These are phyloP conservation scores for Pseudoips prasinana DNA, from an alignment of 2,888 invertebrate genomes.

Conservation along the genomic window DNA sequence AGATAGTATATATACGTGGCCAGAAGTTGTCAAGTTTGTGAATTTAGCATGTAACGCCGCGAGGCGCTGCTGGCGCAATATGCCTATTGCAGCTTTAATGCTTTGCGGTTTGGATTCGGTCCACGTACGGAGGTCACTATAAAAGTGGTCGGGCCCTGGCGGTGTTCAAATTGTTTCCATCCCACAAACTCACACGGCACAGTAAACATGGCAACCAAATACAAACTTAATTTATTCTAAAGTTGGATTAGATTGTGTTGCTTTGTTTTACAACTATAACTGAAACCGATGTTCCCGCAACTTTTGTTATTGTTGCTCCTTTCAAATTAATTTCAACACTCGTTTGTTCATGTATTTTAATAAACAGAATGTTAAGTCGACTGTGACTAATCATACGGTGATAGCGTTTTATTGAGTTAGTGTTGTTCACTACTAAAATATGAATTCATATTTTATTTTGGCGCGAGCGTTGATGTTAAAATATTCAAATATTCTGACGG, in stretches of 20 bases:
- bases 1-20: slow-evolving; percentile 12
- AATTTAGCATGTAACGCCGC: slow-evolving; percentile 47
- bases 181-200: slow-evolving; percentile 53
- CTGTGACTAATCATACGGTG: slow-evolving; percentile 14
- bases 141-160: slow-evolving; percentile 62
- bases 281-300: slow-evolving; percentile 11
- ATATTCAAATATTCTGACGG: slow-evolving; percentile 75
- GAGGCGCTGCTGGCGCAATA: slow-evolving; percentile 48
- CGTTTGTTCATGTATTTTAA: slow-evolving; percentile 8
- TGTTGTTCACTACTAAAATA: slow-evolving; percentile 38
- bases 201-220: slow-evolving; percentile 44
- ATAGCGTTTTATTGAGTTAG: slow-evolving; percentile 22
- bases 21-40: slow-evolving; percentile 46
- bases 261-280: slow-evolving; percentile 26
- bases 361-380: slow-evolving; percentile 23
- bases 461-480: slow-evolving; percentile 59
- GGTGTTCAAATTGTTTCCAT: slow-evolving; percentile 68
- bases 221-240: slow-evolving; percentile 43
- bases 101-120: slow-evolving; percentile 68
- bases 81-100: slow-evolving; percentile 67
- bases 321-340: slow-evolving; percentile 10
- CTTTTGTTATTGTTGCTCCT: slow-evolving; percentile 11
- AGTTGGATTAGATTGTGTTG: slow-evolving; percentile 35
- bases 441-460: slow-evolving; percentile 62
- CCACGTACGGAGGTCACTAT: slow-evolving; percentile 64